Evolutionary conservation across 2,888 invertebrate genomes (phyloP).

Genomic region (Arge pagana): DNA sequence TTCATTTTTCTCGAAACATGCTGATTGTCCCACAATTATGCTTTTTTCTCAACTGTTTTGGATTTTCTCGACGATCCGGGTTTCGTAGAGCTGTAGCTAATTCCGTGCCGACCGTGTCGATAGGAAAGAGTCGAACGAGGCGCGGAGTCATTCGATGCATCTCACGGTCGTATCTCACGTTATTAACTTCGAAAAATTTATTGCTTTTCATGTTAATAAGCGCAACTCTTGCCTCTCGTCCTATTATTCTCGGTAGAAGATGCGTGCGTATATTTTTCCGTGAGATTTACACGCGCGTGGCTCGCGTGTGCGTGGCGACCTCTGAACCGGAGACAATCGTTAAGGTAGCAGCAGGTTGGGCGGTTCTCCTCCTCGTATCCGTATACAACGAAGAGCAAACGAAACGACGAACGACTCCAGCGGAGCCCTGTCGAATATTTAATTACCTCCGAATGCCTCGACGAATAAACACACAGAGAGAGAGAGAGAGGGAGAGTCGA

Average conservation of each 20-base stretch:
- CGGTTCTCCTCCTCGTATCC: too few relatives aligned
- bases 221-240: slow-evolving; percentile 57
- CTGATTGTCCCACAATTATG: too few relatives aligned
- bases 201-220: slow-evolving; percentile 58
- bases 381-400: slow-evolving; percentile 18
- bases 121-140: too few relatives aligned
- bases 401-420: slow-evolving; percentile 29
- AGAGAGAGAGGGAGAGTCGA: slow-evolving; percentile 16
- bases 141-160: too few relatives aligned
- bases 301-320: slow-evolving; percentile 46
- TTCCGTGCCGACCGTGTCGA: too few relatives aligned
- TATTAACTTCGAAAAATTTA: slow-evolving; percentile 56
- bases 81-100: too few relatives aligned
- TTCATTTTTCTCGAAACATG: too few relatives aligned
- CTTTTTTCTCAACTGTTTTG: too few relatives aligned
- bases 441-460: slow-evolving; percentile 40
- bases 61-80: too few relatives aligned
- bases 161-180: slow-evolving; percentile 51
- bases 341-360: slow-evolving; percentile 55
- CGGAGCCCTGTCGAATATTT: slow-evolving; percentile 45
- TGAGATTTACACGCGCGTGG: slow-evolving; percentile 22
- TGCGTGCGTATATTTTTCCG: slow-evolving; percentile 17
- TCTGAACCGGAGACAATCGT: slow-evolving; percentile 55
- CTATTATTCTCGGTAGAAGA: slow-evolving; percentile 40
- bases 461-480: slow-evolving; percentile 25